Evolutionary conservation across 2,888 invertebrate genomes (phyloP).

Genomic region (Aproaerema taeniolella): DNA sequence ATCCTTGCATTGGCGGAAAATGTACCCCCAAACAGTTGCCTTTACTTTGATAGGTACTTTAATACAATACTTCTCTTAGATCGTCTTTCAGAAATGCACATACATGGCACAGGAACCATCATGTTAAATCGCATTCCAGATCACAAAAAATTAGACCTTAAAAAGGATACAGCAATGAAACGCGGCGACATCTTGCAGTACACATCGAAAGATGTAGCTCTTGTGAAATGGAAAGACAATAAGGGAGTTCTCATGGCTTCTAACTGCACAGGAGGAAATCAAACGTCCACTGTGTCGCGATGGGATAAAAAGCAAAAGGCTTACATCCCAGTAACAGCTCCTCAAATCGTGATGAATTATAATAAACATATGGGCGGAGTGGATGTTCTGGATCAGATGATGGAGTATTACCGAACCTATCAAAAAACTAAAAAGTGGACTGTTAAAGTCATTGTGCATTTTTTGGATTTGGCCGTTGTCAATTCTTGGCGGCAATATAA

Average conservation of each 20-base stretch:
- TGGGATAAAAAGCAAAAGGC: constrained; percentile 16
- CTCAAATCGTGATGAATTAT: constrained; percentile 18
- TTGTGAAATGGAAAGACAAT: constrained; percentile 23
- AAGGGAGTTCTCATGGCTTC: constrained; percentile 11
- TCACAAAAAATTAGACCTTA: constrained; percentile 17
- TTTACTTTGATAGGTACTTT: constrained; percentile 21
- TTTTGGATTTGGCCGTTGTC: constrained; percentile 1
- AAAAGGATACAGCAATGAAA: constrained; percentile 18
- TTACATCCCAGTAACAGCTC: constrained; percentile 14
- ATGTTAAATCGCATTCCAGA: constrained; percentile 24
- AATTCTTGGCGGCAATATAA: constrained; percentile 9
- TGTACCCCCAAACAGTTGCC: constrained; percentile 22
- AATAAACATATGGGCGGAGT: constrained; percentile 17
- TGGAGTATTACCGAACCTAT: constrained; percentile 21
- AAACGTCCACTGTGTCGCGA: neutral
- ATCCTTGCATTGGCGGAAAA: constrained; percentile 18
- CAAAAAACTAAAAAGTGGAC: constrained; percentile 17
- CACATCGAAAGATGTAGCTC: constrained; percentile 11
- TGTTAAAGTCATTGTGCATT: neutral
- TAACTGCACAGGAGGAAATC: neutral
- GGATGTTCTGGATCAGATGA: constrained; percentile 18
- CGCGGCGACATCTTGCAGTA: constrained; percentile 20
- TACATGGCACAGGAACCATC: constrained; percentile 23
- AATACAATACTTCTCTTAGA: constrained; percentile 21
- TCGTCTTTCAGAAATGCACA: constrained; percentile 12